Base-by-base conservation (phyloP, 1,140 invertebrate species). In the Tetragonula clypearis region DNA sequence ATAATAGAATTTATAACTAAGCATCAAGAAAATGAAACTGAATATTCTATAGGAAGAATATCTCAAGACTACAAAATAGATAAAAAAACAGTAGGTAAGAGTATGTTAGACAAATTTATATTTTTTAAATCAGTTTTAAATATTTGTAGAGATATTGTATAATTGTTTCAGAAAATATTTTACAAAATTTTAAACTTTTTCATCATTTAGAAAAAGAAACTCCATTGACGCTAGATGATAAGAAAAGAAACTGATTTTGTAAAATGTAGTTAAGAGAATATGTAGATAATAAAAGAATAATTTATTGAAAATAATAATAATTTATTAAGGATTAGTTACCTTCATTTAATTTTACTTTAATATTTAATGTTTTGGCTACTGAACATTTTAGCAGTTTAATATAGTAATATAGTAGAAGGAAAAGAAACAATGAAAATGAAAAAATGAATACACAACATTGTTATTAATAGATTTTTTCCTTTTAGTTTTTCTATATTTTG, bases 1-100 rank as follows among this genome's bases (percentile, higher is more conserved):
- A 91, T 90, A 9, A 8, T 96, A 30, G 93, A 96, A 78, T 96
- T 97, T 86, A 95, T 98, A 53, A 93, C 93, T 1, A 94, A 96
- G 55, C 95, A 98, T 93, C 95, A 96, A 86, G 83, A 91, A 0
- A 95, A 97, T 90, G 96, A 96, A 0, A 91, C 94, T 66, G 94
- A 94, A 69, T 95, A 96, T 88, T 96, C 94, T 21, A 90, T 94
- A 41, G 92, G 95, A 41, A 95, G 94, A 92, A 96, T 98, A 92
- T 96, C 97, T 1, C 90, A 94, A 71, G 94, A 97, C 82, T 97
- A 97, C 92, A 96, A 96, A 91, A 84, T 98, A 58, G 96, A 96
- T 83, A 93, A 95, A 89, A 94, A 96, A 89, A 92, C 95, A 90
- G 95, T 96, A 85, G 95, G 96, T 95, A 94, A 94, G 95, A 93